Conservation (phyloP, 1,140 invertebrate species). For the Anoplophora glabripennis region DNA sequence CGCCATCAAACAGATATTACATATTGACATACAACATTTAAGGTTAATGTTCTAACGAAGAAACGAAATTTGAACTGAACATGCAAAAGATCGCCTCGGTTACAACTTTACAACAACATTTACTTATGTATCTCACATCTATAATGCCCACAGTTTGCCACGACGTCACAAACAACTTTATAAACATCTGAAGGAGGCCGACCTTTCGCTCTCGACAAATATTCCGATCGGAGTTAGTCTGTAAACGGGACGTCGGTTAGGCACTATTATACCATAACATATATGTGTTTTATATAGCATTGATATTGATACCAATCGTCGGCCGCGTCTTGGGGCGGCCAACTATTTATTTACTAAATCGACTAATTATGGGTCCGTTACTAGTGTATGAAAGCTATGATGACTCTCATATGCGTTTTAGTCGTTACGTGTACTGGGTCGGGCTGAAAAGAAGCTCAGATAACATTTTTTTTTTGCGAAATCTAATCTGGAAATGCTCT, state of each 20-base stretch:
- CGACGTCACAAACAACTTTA: conserved; percentile 14
- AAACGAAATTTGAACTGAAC: neutral
- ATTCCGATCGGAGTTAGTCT: conserved; percentile 3
- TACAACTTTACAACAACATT: conserved; percentile 13
- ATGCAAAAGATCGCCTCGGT: conserved; percentile 18
- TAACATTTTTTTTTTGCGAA: no score
- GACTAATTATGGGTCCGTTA: no score
- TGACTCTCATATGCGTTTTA: no score
- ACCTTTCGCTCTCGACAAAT: neutral
- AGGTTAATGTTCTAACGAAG: no score
- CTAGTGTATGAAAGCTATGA: no score
- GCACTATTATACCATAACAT: conserved; percentile 8
- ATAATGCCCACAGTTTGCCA: conserved; percentile 27
- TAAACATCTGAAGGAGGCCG: conserved; percentile 19
- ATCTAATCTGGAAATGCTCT: no score
- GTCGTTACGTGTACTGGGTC: no score
- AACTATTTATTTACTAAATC: no score
- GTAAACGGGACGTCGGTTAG: conserved; percentile 7
- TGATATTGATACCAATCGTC: neutral
- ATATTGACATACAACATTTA: neutral
- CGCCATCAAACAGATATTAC: neutral
- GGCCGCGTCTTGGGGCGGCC: no score
- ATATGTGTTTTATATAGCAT: neutral
- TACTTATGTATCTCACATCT: conserved; percentile 17
- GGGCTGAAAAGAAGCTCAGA: no score